A percentile compares a stretch with the other conserved stretches of the same genome.
Evolutionary conservation across 2,888 invertebrate genomes (phyloP).

Genomic region (Eupithecia subumbrata): DNA sequence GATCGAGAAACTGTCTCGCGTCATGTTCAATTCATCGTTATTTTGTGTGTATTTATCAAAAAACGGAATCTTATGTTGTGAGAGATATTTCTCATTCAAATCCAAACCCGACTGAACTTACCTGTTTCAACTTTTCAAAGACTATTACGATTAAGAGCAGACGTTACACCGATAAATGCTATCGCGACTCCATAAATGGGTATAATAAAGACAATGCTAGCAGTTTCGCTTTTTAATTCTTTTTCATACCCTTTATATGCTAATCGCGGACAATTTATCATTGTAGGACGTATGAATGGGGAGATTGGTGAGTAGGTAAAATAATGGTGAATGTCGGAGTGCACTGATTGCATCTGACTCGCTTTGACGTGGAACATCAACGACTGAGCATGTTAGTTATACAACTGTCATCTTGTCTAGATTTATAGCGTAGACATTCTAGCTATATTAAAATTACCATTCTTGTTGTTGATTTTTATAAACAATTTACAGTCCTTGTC

Average conservation of each 20-base stretch:
- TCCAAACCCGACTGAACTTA: neutral
- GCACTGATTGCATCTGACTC: constrained; percentile 33
- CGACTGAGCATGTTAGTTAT: constrained; percentile 4
- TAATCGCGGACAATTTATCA: constrained; percentile 78
- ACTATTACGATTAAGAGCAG: constrained; percentile 29
- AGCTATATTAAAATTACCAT: too few relatives aligned
- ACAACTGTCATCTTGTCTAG: neutral
- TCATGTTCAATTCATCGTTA: too few relatives aligned
- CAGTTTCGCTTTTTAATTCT: constrained; percentile 59
- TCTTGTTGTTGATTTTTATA: too few relatives aligned
- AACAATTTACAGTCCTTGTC: too few relatives aligned
- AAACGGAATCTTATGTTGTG: too few relatives aligned
- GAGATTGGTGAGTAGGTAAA: constrained; percentile 58
- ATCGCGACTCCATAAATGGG: constrained; percentile 54
- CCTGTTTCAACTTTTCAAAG: constrained; percentile 1
- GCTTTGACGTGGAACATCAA: constrained; percentile 24
- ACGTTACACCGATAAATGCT: constrained; percentile 49
- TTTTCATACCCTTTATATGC: constrained; percentile 72
- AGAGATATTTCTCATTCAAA: neutral
- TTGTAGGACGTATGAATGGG: constrained; percentile 73
- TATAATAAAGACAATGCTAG: constrained; percentile 65
- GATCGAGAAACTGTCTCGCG: too few relatives aligned
- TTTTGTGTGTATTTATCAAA: too few relatives aligned
- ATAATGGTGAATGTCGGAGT: constrained; percentile 52
- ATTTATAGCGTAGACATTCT: too few relatives aligned